phyloP scores from a whole-genome alignment of 2,888 invertebrate genomes.

The Spialia ferax region DNA sequence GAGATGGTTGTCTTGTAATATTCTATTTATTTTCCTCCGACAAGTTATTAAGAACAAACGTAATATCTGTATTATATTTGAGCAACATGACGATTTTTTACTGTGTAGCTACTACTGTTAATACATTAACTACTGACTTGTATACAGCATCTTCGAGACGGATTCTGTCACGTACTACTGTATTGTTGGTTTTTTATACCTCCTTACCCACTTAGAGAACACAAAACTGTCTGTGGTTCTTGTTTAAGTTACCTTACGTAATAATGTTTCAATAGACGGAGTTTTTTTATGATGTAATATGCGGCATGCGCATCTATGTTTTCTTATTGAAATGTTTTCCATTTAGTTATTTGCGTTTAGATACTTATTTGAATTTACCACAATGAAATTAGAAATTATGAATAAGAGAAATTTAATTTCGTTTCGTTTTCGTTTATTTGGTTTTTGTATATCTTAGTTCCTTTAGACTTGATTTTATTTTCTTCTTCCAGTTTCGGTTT shows the following conservation, averaged over 20 bases:
- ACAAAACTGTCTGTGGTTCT: not conserved
- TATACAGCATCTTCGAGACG: not conserved
- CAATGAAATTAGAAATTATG: too few relatives aligned
- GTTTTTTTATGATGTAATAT: not conserved
- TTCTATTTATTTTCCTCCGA: too few relatives aligned
- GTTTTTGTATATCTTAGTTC: too few relatives aligned
- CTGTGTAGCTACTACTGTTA: not conserved
- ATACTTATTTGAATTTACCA: too few relatives aligned
- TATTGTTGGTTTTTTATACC: not conserved
- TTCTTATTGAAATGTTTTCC: not conserved
- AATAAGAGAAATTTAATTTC: too few relatives aligned
- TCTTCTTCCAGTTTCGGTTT: too few relatives aligned
- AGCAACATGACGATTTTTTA: not conserved
- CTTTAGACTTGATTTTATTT: too few relatives aligned
- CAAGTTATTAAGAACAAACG: too few relatives aligned
- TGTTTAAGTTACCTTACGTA: conserved; percentile 1
- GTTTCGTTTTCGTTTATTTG: too few relatives aligned
- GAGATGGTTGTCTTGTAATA: too few relatives aligned
- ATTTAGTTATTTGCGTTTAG: not conserved
- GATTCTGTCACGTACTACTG: conserved; percentile 3
- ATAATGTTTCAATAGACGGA: not conserved
- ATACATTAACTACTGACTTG: not conserved
- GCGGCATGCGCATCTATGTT: not conserved
- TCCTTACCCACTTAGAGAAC: not conserved
- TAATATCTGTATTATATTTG: too few relatives aligned